Evolutionary conservation across 2,797 vertebrate genomes (phyloP).

Genomic region (Novumbra hubbsi): DNA sequence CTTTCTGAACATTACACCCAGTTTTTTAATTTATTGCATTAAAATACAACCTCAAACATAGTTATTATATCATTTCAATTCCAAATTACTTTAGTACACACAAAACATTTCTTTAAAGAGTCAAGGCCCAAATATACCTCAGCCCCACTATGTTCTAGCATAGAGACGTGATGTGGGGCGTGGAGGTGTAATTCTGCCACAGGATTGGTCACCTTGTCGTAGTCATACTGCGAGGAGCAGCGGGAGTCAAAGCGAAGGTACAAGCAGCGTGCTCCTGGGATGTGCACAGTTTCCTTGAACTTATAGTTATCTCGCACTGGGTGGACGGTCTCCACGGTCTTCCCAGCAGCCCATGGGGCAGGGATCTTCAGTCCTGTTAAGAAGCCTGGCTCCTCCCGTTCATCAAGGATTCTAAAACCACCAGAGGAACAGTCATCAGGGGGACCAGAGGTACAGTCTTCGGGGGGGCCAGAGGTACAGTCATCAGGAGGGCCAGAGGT

Average conservation of each 20-base stretch:
- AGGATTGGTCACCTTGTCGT: constrained; percentile 87
- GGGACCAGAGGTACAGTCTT: background rate
- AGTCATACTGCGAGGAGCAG: constrained; percentile 98
- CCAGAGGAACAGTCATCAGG: background rate
- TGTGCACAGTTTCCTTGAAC: constrained; percentile 97
- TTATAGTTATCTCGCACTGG: constrained; percentile 98
- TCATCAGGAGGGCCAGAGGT: background rate
- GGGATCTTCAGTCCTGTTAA: constrained; percentile 97
- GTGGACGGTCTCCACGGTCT: constrained; percentile 96
- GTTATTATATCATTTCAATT: too few relatives aligned
- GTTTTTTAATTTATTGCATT: too few relatives aligned
- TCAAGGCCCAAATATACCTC: too few relatives aligned
- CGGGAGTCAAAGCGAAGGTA: constrained; percentile 96
- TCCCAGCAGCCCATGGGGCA: constrained; percentile 97
- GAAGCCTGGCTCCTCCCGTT: constrained; percentile 96
- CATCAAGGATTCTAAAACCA: constrained; percentile 87
- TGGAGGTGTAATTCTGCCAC: background rate
- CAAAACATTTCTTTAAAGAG: too few relatives aligned
- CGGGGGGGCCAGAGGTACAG: background rate
- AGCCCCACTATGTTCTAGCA: background rate
- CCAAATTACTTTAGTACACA: too few relatives aligned
- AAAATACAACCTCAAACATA: too few relatives aligned
- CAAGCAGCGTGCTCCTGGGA: constrained; percentile 94
- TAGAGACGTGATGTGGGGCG: constrained; percentile 47
- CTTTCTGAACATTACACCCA: too few relatives aligned